Evolutionary conservation across 2,888 invertebrate genomes (phyloP).

Genomic region (Orthosia gracilis): DNA sequence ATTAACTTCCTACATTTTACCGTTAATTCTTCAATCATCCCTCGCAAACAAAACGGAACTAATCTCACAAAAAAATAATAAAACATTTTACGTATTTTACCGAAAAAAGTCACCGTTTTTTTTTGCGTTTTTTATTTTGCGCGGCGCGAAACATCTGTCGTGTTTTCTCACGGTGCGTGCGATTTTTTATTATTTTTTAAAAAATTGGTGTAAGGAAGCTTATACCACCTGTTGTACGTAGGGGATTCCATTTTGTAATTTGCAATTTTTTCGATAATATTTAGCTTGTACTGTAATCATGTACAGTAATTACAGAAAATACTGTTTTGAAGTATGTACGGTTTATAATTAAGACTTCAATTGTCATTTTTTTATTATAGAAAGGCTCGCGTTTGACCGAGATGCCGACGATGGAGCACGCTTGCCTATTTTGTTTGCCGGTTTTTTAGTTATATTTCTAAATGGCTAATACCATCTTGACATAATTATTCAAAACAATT

Average conservation of each 20-base stretch:
- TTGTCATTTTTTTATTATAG: no score
- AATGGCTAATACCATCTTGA: no score
- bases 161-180: conserved; percentile 45
- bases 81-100: conserved; percentile 27
- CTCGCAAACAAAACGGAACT: conserved; percentile 35
- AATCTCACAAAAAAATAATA: conserved; percentile 30
- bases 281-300: neutral
- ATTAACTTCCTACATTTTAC: conserved; percentile 16
- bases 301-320: neutral
- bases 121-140: conserved; percentile 34
- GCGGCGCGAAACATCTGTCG: conserved; percentile 52
- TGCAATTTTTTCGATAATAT: neutral
- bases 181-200: conserved; percentile 44
- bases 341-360: neutral
- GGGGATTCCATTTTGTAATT: conserved; percentile 14
- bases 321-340: neutral
- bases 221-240: conserved; percentile 23
- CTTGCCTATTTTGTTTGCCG: no score
- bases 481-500: neutral
- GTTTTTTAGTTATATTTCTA: no score
- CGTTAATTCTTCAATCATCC: conserved; percentile 33
- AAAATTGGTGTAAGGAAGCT: conserved; percentile 16
- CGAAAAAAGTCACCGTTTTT: conserved; percentile 20
- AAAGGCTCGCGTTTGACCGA: no score
- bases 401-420: no score